Conservation (phyloP, 2,797 vertebrate genomes). For the Microctenopoma steveboyesi region DNA sequence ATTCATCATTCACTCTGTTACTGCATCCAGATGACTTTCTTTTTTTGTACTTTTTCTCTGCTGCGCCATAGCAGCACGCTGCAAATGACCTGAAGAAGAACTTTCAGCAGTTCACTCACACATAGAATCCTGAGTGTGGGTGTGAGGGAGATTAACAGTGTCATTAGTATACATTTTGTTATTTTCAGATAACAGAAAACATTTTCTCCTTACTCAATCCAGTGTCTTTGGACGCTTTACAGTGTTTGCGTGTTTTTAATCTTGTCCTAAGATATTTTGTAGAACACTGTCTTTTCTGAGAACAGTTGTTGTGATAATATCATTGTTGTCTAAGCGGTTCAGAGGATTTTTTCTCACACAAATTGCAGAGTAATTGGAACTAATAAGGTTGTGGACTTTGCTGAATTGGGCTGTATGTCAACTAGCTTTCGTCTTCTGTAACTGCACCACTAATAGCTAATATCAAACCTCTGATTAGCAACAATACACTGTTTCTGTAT, state of each 20-base stretch:
- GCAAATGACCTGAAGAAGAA: constrained; percentile 41
- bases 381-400: constrained; percentile 28
- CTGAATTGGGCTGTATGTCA: constrained; percentile 5
- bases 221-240: neutral
- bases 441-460: constrained; percentile 7
- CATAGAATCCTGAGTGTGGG: neutral
- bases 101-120: constrained; percentile 40
- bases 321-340: constrained; percentile 57
- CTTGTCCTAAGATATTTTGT: neutral
- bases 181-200: neutral
- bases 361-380: constrained; percentile 47
- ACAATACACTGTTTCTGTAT: neutral
- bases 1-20: constrained; percentile 15
- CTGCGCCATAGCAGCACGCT: constrained; percentile 30
- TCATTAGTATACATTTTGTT: constrained; percentile 2
- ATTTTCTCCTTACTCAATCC: neutral
- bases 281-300: constrained; percentile 10
- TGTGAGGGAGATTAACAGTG: neutral
- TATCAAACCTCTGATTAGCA: neutral
- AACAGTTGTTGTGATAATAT: constrained; percentile 44
- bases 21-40: constrained; percentile 32
- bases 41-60: constrained; percentile 18
- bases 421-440: neutral
- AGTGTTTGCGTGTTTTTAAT: no score
- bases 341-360: constrained; percentile 38